Percentiles rank a stretch among this genome's conserved stretches.
These are phyloP conservation scores for Aldrovandia affinis DNA, from an alignment of 2,797 vertebrate species.

Conservation along the genomic window DNA sequence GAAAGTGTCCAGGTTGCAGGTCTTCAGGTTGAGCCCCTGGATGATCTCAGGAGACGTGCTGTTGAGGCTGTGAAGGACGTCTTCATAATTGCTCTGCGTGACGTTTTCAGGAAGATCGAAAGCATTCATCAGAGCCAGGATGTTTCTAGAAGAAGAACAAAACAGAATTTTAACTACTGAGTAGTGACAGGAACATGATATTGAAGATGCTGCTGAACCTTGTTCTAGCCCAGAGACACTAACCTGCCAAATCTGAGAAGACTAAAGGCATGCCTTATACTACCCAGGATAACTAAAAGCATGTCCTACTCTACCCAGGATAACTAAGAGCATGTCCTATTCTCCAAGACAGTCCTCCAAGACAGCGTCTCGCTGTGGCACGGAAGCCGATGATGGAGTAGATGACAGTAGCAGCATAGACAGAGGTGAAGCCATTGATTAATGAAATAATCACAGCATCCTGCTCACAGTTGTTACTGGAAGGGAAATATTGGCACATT, in stretches of 20 bases:
- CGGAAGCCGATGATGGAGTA: constrained; percentile 93
- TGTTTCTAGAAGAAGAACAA: constrained; percentile 74
- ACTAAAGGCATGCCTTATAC: too few relatives aligned
- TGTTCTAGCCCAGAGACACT: constrained; percentile 33
- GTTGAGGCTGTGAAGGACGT: constrained; percentile 67
- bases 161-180: not conserved
- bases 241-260: constrained; percentile 76
- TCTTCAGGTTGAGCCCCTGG: constrained; percentile 69
- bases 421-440: constrained; percentile 86
- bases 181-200: not conserved
- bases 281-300: too few relatives aligned
- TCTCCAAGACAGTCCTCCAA: constrained; percentile 86
- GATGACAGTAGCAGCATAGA: constrained; percentile 87
- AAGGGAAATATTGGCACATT: too few relatives aligned
- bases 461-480: constrained; percentile 90
- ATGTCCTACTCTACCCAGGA: too few relatives aligned
- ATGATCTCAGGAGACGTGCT: constrained; percentile 54
- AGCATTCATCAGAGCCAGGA: constrained; percentile 80
- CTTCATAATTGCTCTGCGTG: constrained; percentile 76
- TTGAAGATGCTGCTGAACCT: too few relatives aligned
- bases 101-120: constrained; percentile 83
- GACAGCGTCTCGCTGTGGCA: constrained; percentile 83
- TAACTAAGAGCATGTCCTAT: too few relatives aligned
- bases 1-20: constrained; percentile 77
- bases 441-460: constrained; percentile 85